Conservation (phyloP, 1,140 invertebrate genomes). For the Monochamus saltuarius region DNA sequence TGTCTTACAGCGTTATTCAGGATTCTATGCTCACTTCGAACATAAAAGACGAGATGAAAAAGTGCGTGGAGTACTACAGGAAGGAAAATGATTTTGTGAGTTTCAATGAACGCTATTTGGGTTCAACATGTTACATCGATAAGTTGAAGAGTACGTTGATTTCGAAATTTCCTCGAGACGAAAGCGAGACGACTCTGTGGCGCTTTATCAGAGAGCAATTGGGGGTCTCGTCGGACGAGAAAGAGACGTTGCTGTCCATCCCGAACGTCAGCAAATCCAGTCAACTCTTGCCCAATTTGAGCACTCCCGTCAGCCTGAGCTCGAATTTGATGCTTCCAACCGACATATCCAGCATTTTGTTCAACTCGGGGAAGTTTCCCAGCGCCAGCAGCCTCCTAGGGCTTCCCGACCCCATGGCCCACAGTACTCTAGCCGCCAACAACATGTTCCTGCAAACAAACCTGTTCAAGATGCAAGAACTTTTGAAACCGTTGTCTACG, state of each 20-base stretch:
- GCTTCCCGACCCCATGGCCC: slow-evolving; percentile 67
- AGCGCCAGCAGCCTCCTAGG: slow-evolving; percentile 58
- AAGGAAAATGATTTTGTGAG: slow-evolving; percentile 75
- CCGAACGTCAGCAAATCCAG: slow-evolving; percentile 56
- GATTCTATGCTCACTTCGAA: slow-evolving; percentile 81
- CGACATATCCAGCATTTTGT: slow-evolving; percentile 62
- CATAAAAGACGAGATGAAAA: slow-evolving; percentile 82
- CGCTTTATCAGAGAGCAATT: slow-evolving; percentile 61
- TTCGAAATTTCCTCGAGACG: slow-evolving; percentile 66
- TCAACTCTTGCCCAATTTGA: slow-evolving; percentile 45
- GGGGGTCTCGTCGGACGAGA: slow-evolving; percentile 57
- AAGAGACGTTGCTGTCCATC: slow-evolving; percentile 58
- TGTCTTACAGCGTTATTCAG: slow-evolving; percentile 81
- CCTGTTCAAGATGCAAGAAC: slow-evolving; percentile 57
- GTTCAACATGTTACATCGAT: slow-evolving; percentile 74
- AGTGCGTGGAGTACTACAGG: slow-evolving; percentile 82
- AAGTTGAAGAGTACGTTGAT: slow-evolving; percentile 71
- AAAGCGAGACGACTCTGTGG: slow-evolving; percentile 65
- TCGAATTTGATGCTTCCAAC: slow-evolving; percentile 62
- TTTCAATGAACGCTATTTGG: slow-evolving; percentile 74
- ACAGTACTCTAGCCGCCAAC: slow-evolving; percentile 66
- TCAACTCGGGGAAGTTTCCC: slow-evolving; percentile 61
- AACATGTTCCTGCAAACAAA: slow-evolving; percentile 66
- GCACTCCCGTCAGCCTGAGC: slow-evolving; percentile 55
- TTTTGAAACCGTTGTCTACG: slow-evolving; percentile 56